Conservation (phyloP, 2,113 vertebrate genomes). For the Cricetomys ansorgei region DNA sequence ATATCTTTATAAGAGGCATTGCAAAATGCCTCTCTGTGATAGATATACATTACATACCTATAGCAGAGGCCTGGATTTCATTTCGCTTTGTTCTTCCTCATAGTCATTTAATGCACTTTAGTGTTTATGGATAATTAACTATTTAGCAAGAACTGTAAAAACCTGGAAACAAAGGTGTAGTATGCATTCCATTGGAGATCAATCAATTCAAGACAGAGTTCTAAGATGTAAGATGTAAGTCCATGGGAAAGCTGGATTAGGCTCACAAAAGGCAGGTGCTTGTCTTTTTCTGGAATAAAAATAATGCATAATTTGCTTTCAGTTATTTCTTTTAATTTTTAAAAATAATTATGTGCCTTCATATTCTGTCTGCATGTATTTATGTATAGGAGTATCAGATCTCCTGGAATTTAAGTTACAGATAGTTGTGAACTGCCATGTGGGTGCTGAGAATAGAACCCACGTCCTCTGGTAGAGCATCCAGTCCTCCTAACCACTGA, state of each 20-base stretch:
- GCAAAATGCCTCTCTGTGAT: neutral
- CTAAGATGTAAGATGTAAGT: conserved; percentile 24
- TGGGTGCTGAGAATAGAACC: too few species aligned
- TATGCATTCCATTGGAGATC: neutral
- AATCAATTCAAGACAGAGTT: conserved; percentile 12
- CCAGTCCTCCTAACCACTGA: too few species aligned
- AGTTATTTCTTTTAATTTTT: conserved; percentile 43
- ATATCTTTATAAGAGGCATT: conserved; percentile 19
- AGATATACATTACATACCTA: neutral
- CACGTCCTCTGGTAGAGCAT: too few species aligned
- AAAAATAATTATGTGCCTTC: too few species aligned
- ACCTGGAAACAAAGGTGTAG: conserved; percentile 45
- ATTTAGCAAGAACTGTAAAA: conserved; percentile 21
- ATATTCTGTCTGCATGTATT: too few species aligned
- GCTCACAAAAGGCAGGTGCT: neutral
- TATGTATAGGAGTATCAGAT: too few species aligned
- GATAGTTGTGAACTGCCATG: too few species aligned
- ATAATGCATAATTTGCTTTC: neutral
- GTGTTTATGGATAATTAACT: conserved; percentile 48
- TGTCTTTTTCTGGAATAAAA: neutral
- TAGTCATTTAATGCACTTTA: conserved; percentile 1
- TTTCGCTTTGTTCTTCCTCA: neutral
- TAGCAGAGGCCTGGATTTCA: neutral
- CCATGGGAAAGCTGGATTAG: conserved; percentile 11
- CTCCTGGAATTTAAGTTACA: too few species aligned